Evolutionary conservation across 2,888 invertebrate genomes (phyloP), one percentile per base, ranked within the genome.

Genomic region (Polyommatus icarus): DNA sequence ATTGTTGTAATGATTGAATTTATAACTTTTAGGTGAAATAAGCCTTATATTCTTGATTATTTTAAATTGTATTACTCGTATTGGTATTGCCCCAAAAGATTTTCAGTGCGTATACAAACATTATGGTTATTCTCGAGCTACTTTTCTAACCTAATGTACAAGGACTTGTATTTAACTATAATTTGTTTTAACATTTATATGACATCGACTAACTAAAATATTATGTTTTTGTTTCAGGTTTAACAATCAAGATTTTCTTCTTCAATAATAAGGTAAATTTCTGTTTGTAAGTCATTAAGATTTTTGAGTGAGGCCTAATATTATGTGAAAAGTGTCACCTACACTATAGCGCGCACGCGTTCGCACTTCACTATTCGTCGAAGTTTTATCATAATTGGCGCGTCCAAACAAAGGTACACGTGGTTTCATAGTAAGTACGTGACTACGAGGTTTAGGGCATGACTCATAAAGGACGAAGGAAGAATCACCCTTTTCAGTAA

Each of bases 361-460:
- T 40, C 73, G 12, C 73, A 46, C 73, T 40, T 73, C 24, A 73
- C 75, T 50, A 46, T 50, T 75, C 6, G 40, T 73, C 73, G 20
- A 57, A 78, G 67, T 77, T 71, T 79, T 76, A 79, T 24, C 40
- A 46, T 76, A 80, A 79, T 75, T 78, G 36, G 61, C 72, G 40
- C 72, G 24, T 72, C 67, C 40, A 67, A 40, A 77, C 76, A 77
- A 80, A 72, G 40, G 73, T 76, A 77, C 32, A 78, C 80, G 80
- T 80, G 80, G 82, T 78, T 81, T 80, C 77, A 73, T 79, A 78
- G 77, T 78, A 81, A 79, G 78, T 80, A 81, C 82, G 82, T 82
- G 82, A 12, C 78, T 77, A 75, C 72, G 77, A 77, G 75, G 80
- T 77, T 78, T 80, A 79, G 79, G 77, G 77, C 20, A 71, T 78